phyloP scores from a whole-genome alignment of 2,888 invertebrate genomes.

The Vandiemenella viatica region DNA sequence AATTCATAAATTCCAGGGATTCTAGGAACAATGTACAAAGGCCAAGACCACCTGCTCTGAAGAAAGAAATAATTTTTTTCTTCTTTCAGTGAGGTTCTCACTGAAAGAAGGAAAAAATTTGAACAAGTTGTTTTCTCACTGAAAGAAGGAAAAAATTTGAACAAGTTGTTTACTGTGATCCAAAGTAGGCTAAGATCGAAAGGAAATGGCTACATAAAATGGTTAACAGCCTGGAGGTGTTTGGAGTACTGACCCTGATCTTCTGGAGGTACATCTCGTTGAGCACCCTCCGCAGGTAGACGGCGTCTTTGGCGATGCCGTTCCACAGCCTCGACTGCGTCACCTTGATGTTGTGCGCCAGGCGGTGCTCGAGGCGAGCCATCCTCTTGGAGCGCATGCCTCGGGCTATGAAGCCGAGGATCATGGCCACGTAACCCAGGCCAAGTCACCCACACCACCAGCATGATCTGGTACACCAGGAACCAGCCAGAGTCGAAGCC shows the following conservation, averaged over 20 bases:
- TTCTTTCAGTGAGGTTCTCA: too few relatives aligned
- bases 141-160: too few relatives aligned
- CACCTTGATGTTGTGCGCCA: slow-evolving; percentile 58
- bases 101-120: too few relatives aligned
- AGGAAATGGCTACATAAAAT: too few relatives aligned
- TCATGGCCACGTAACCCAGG: slow-evolving; percentile 80
- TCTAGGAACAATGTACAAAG: too few relatives aligned
- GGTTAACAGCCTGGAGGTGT: too few relatives aligned
- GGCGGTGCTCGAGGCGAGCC: slow-evolving; percentile 55
- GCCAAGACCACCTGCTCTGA: too few relatives aligned
- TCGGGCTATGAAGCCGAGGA: slow-evolving; percentile 67
- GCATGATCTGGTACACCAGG: slow-evolving; percentile 62
- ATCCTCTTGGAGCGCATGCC: slow-evolving; percentile 63
- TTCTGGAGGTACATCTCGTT: slow-evolving; percentile 70
- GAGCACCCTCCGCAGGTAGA: slow-evolving; percentile 54
- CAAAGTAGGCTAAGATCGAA: too few relatives aligned
- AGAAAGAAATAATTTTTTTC: too few relatives aligned
- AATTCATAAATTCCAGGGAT: too few relatives aligned
- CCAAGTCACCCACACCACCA: slow-evolving; percentile 85
- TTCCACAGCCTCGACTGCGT: slow-evolving; percentile 65
- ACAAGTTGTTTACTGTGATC: too few relatives aligned
- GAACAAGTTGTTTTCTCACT: too few relatives aligned
- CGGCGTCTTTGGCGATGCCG: slow-evolving; percentile 59
- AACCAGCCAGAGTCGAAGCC: slow-evolving; percentile 24
- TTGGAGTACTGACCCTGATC: slow-evolving; percentile 52